Percentiles rank a stretch among this genome's conserved stretches.
These are phyloP conservation scores for Gisinianus flammeolus DNA, from an alignment of 2,888 invertebrate genomes.

Conservation along the genomic window DNA sequence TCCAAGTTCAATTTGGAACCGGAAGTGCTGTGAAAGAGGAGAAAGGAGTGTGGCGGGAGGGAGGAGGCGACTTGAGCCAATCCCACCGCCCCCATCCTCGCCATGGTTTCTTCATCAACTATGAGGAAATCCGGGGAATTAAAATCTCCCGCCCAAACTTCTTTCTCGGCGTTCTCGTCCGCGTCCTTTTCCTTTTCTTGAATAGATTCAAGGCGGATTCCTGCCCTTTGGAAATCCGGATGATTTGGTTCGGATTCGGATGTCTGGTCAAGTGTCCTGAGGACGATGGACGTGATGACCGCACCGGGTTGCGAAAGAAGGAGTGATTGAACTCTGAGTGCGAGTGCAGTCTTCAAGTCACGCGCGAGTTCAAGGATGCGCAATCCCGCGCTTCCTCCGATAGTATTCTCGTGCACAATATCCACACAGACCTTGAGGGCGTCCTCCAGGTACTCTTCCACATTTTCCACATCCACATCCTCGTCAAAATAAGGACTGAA, in stretches of 20 bases:
- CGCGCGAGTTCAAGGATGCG: constrained; percentile 55
- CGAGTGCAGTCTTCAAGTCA: background rate
- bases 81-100: too few species aligned
- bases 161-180: background rate
- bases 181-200: too few species aligned
- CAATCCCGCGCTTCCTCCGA: constrained; percentile 58
- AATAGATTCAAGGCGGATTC: too few species aligned
- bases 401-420: constrained; percentile 62
- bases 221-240: constrained; percentile 63
- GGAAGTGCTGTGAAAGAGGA: background rate
- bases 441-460: constrained; percentile 67
- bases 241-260: background rate
- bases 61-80: too few species aligned
- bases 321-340: background rate
- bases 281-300: background rate
- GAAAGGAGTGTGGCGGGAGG: background rate
- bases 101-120: constrained; percentile 13
- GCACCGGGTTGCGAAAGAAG: background rate
- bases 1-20: too few species aligned
- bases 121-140: background rate
- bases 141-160: background rate
- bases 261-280: too few species aligned
- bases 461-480: constrained; percentile 63
- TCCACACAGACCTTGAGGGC: constrained; percentile 59
- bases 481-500: constrained; percentile 35